Base-by-base conservation (phyloP, 2,113 vertebrate genomes). In the Percopsis transmontana region DNA sequence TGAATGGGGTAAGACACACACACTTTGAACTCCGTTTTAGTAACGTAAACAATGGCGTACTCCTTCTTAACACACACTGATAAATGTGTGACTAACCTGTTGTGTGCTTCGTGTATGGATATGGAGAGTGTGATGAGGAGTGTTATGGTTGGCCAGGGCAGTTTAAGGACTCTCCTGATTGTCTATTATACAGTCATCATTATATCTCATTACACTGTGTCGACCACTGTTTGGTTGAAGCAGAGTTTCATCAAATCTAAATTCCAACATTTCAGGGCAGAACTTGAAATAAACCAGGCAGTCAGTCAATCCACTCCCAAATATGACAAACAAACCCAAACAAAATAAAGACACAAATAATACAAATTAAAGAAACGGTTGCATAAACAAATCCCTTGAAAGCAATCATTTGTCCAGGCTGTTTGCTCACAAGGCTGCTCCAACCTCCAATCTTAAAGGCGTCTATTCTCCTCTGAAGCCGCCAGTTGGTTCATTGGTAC, bases 1-100 rank as follows among this genome's bases (percentile, higher is more conserved):
- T 99, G 97, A 99, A 99, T 0, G 97, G 97, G 94, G 97, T 99
- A 85, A 94, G 89, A 65, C 19, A 42, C n/a, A 1, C 42, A 2
- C 52, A 9, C n/a, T 2, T 13, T 54, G 16, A 21, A 2, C 38
- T 53, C 50, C 63, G 7, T 55, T 3, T 2, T 33, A 24, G 14
- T 27, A 24, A 24, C 11, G 18, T 20, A 52, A 23, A 21, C 55
- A 40, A 19, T 7, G 2, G 6, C 45, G 4, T 48, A n/a, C 45
- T 48, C 15, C 1, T 18, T 5, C 15, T 18, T 4, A 15, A 48
- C 3, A 15, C n/a, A 48, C n/a, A n/a, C 23, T 16, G 2, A n/a
- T 14, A 16, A 14, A 33, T 13, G 13, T 33, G 15, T 15, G 45
- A 44, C 20, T 53, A 21, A 13, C 42, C 7, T 20, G 45, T 0